Percentiles rank a stretch among this genome's conserved stretches.
Evolutionary conservation across 2,113 vertebrate species (phyloP).

Genomic region (Stigmatopora nigra): DNA sequence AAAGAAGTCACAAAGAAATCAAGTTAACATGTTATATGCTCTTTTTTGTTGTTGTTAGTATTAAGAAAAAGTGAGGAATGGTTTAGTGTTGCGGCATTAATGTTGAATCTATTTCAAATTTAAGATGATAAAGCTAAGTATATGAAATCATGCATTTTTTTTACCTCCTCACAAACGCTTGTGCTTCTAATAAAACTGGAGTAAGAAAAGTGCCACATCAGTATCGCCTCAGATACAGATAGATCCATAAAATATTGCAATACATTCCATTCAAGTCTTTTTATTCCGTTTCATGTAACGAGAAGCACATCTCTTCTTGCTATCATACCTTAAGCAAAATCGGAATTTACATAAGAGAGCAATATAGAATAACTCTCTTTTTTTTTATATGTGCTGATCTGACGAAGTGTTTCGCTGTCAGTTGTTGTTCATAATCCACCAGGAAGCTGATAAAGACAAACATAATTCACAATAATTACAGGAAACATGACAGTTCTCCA

Average conservation of each 20-base stretch:
- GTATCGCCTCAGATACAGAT: constrained; percentile 15
- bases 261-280: constrained; percentile 19
- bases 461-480: constrained; percentile 10
- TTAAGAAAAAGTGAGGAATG: constrained; percentile 7
- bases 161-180: background rate
- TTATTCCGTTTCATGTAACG: constrained; percentile 11
- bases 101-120: constrained; percentile 32
- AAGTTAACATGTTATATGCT: constrained; percentile 9
- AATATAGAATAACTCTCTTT: constrained; percentile 24
- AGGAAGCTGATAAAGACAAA: constrained; percentile 54
- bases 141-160: constrained; percentile 55
- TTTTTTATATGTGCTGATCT: constrained; percentile 15
- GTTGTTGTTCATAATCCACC: constrained; percentile 72
- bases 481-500: background rate
- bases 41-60: constrained; percentile 17
- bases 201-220: constrained; percentile 27
- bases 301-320: constrained; percentile 19
- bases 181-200: constrained; percentile 35
- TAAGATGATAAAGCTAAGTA: constrained; percentile 37
- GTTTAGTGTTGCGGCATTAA: constrained; percentile 14
- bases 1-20: constrained; percentile 34
- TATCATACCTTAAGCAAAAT: constrained; percentile 37
- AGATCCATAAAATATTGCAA: constrained; percentile 26
- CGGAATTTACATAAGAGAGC: constrained; percentile 27
- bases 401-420: constrained; percentile 33